These are phyloP conservation scores for Perca flavescens DNA, from an alignment of 2,113 vertebrate genomes.

Conservation along the genomic window DNA sequence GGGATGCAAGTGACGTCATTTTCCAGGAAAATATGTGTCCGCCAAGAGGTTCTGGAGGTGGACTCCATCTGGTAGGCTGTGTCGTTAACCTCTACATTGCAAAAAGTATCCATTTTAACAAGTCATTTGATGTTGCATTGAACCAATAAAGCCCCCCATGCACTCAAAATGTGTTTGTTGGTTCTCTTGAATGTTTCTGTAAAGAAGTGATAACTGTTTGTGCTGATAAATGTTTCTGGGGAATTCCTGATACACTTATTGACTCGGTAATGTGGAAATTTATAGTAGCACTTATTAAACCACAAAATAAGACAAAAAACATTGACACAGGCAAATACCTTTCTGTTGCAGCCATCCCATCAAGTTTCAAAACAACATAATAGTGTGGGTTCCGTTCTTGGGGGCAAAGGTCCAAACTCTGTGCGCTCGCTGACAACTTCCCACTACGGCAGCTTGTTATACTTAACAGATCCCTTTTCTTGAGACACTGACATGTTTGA, in stretches of 20 bases:
- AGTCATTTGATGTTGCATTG: not conserved
- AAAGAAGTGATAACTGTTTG: not conserved
- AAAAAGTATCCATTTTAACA: not conserved
- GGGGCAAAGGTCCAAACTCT: conserved; percentile 36
- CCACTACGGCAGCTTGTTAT: conserved; percentile 43
- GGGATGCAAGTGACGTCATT: conserved; percentile 11
- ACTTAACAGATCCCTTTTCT: conserved; percentile 48
- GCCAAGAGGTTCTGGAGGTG: conserved; percentile 29
- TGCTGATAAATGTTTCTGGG: not conserved
- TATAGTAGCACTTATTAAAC: not conserved
- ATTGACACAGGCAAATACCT: not conserved
- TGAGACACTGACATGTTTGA: conserved; percentile 51
- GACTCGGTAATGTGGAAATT: not conserved
- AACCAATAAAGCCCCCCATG: not conserved
- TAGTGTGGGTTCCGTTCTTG: not conserved
- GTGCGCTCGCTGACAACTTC: conserved; percentile 19
- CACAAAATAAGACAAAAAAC: not conserved
- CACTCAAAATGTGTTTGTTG: not conserved
- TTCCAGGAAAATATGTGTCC: conserved; percentile 38
- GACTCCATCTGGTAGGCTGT: conserved; percentile 31
- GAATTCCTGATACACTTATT: not conserved
- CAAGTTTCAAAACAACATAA: conserved; percentile 9
- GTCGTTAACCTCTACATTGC: not conserved
- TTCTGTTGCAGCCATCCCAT: conserved; percentile 8
- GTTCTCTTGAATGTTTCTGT: not conserved